phyloP scores from a whole-genome alignment of 64 coral and sea anemone genomes.

The Pocillopora damicornis region DNA sequence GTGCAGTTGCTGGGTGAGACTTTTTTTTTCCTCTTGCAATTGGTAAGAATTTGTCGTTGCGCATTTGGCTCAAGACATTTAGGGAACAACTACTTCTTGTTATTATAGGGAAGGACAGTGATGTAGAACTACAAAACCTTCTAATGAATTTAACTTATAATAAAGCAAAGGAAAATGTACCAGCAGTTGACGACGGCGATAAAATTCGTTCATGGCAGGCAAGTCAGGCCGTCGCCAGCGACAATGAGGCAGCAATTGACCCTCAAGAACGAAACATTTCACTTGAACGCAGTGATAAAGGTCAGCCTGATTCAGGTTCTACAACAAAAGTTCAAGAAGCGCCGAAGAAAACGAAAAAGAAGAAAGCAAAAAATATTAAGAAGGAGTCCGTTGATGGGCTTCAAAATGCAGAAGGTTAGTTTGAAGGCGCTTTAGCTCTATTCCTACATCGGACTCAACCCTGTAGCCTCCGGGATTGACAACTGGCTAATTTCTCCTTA shows the following conservation, averaged over 20 bases:
- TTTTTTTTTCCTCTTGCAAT: not conserved
- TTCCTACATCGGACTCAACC: too few relatives aligned
- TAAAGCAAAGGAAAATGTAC: not conserved
- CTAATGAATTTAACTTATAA: not conserved
- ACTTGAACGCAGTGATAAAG: not conserved
- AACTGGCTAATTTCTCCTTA: too few relatives aligned
- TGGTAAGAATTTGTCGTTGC: too few relatives aligned
- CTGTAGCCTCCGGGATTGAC: too few relatives aligned
- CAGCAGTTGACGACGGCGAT: not conserved
- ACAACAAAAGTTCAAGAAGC: not conserved
- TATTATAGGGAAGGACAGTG: slow-evolving; percentile 12
- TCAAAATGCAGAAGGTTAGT: not conserved
- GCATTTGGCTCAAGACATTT: too few relatives aligned
- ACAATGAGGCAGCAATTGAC: not conserved
- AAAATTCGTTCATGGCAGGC: not conserved
- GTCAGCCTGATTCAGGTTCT: not conserved
- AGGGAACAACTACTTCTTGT: too few relatives aligned
- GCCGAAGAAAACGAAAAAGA: slow-evolving; percentile 47
- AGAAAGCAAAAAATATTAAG: slow-evolving; percentile 29
- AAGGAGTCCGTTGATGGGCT: not conserved
- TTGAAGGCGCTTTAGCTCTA: not conserved
- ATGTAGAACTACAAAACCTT: not conserved
- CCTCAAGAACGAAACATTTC: not conserved
- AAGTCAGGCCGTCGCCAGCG: not conserved
- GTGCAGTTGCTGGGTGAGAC: slow-evolving; percentile 71